phyloP scores from a whole-genome alignment of 2,888 invertebrate genomes.

The Nemotelus nigrinus region DNA sequence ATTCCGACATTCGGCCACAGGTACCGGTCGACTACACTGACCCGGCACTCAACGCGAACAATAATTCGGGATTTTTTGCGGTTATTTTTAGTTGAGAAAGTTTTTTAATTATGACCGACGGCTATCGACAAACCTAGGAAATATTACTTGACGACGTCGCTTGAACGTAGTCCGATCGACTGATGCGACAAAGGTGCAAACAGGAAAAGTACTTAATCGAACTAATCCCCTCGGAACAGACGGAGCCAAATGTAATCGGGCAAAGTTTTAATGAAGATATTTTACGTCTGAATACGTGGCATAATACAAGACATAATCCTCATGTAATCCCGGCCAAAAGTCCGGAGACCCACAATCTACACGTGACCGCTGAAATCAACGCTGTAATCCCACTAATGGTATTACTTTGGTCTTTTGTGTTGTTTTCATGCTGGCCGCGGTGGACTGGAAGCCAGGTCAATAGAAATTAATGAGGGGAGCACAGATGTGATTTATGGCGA shows the following conservation, averaged over 20 bases:
- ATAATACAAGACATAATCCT: conserved; percentile 47
- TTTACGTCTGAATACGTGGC: conserved; percentile 48
- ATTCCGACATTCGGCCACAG: conserved; percentile 23
- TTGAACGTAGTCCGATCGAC: conserved; percentile 1
- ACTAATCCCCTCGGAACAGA: conserved; percentile 15
- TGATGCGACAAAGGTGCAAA: background rate
- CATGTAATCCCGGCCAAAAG: conserved; percentile 41
- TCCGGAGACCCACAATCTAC: conserved; percentile 23
- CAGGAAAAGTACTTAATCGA: background rate
- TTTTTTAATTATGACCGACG: conserved; percentile 48
- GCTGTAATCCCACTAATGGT: conserved; percentile 28
- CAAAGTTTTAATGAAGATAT: conserved; percentile 49
- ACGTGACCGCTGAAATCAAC: conserved; percentile 47
- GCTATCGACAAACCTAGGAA: conserved; percentile 24
- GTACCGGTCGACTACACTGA: background rate
- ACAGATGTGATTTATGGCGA: too few relatives aligned
- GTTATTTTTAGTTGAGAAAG: conserved; percentile 39
- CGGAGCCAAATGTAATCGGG: conserved; percentile 20
- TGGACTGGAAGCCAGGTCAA: background rate
- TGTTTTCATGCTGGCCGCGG: background rate
- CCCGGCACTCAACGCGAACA: conserved; percentile 3
- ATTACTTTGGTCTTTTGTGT: conserved; percentile 18
- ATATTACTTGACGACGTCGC: background rate
- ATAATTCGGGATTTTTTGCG: conserved; percentile 25
- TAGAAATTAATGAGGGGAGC: background rate